phyloP scores from a whole-genome alignment of 2,888 invertebrate genomes.

The Mongoloraphidia duomilia region DNA sequence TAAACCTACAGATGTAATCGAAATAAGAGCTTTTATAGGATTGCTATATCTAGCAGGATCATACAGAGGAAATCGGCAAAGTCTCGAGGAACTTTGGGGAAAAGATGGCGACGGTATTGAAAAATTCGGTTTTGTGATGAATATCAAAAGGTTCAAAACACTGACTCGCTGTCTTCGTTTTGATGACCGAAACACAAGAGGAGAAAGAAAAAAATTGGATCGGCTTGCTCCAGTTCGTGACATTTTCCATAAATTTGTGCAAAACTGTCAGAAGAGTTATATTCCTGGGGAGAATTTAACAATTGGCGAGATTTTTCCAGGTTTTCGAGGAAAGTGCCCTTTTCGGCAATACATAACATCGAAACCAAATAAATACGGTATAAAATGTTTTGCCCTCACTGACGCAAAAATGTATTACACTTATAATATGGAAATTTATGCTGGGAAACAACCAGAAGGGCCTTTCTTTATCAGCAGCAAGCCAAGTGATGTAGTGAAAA shows the following conservation, averaged over 20 bases:
- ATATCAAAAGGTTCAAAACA: constrained; percentile 16
- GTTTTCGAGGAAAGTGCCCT: constrained; percentile 17
- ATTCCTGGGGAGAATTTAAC: constrained; percentile 17
- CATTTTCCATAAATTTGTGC: constrained; percentile 19
- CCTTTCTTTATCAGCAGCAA: constrained; percentile 8
- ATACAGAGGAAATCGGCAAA: constrained; percentile 12
- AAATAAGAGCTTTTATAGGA: constrained; percentile 18
- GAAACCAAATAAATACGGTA: constrained; percentile 18
- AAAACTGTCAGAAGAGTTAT: constrained; percentile 18
- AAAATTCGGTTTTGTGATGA: constrained; percentile 17
- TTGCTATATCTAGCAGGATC: constrained; percentile 17
- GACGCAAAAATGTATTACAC: constrained; percentile 16
- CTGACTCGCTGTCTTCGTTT: constrained; percentile 15
- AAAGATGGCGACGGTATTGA: constrained; percentile 13
- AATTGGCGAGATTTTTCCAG: constrained; percentile 17
- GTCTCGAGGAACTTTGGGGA: constrained; percentile 14
- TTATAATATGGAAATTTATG: constrained; percentile 15
- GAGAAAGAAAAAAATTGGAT: constrained; percentile 12
- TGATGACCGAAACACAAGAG: constrained; percentile 14
- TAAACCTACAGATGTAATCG: constrained; percentile 13
- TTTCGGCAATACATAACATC: constrained; percentile 14
- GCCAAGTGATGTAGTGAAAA: constrained; percentile 8
- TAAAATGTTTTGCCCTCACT: constrained; percentile 15
- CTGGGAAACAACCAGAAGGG: constrained; percentile 15
- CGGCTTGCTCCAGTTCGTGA: constrained; percentile 16